These are phyloP conservation scores for Eristalis pertinax DNA, from an alignment of 2,888 invertebrate species.

Conservation along the genomic window DNA sequence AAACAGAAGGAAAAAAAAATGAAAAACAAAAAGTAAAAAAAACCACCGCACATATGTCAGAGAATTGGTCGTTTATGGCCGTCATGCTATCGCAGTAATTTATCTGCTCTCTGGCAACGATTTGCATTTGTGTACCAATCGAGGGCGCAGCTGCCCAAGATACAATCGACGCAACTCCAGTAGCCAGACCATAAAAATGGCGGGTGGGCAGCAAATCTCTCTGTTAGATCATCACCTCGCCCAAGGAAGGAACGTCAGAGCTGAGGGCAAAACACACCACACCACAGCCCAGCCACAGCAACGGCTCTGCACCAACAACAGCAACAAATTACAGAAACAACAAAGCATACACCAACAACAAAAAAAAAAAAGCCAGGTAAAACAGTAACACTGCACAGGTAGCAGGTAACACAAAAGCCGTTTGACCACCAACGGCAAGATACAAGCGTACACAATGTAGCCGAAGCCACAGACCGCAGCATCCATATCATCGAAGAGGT, in stretches of 20 bases:
- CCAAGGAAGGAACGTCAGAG: slow-evolving; percentile 57
- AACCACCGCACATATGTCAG: neutral
- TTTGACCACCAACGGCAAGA: slow-evolving; percentile 63
- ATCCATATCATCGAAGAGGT: slow-evolving; percentile 61
- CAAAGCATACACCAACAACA: slow-evolving; percentile 20
- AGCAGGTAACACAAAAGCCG: slow-evolving; percentile 66
- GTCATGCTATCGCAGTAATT: slow-evolving; percentile 66
- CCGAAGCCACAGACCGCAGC: slow-evolving; percentile 53
- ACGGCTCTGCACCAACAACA: neutral
- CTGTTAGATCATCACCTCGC: slow-evolving; percentile 71
- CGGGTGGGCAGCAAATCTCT: slow-evolving; percentile 70
- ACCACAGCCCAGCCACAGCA: slow-evolving; percentile 6
- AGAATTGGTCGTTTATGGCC: slow-evolving; percentile 41
- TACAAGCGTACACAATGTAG: slow-evolving; percentile 48
- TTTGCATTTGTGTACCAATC: slow-evolving; percentile 69
- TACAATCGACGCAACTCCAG: slow-evolving; percentile 64
- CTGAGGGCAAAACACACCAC: slow-evolving; percentile 5
- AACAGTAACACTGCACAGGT: slow-evolving; percentile 62
- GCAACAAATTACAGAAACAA: slow-evolving; percentile 32
- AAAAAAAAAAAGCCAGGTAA: slow-evolving; percentile 43
- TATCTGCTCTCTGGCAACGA: slow-evolving; percentile 62
- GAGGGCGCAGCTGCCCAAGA: slow-evolving; percentile 57
- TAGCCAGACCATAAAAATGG: slow-evolving; percentile 70
- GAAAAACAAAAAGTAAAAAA: neutral
- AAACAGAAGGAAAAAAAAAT: neutral